Conservation (phyloP, 2,888 invertebrate species). For the Urechis unicinctus region DNA sequence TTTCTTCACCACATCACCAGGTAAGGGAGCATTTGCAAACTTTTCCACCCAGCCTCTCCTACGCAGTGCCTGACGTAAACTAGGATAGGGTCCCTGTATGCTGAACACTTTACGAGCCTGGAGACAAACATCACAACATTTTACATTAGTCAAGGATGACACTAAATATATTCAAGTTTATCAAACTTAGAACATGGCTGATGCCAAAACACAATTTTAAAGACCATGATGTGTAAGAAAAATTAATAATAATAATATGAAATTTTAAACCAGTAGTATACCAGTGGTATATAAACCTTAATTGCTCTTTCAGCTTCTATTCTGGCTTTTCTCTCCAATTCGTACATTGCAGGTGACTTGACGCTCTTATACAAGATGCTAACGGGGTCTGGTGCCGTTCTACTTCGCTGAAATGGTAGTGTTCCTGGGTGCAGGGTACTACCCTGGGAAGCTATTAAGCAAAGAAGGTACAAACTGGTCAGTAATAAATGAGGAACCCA, state of each 20-base stretch:
- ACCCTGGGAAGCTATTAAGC: no score
- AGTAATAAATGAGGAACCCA: no score
- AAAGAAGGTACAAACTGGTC: no score
- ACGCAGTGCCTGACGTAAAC: slow-evolving; percentile 40
- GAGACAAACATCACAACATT: slow-evolving; percentile 6
- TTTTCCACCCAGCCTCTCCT: slow-evolving; percentile 51
- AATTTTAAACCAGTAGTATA: no score
- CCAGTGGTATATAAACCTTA: slow-evolving; percentile 28
- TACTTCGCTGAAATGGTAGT: neutral
- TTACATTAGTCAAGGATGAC: neutral
- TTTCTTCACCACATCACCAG: neutral
- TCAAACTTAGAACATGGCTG: no score
- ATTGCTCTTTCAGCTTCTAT: slow-evolving; percentile 41
- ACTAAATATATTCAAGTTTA: no score
- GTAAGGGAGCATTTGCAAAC: slow-evolving; percentile 33
- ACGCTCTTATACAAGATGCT: slow-evolving; percentile 20
- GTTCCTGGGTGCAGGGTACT: neutral
- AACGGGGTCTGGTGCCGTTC: neutral
- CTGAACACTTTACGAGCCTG: slow-evolving; percentile 48
- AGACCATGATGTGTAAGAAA: no score
- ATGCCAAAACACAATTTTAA: no score
- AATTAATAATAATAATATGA: no score
- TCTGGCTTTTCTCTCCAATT: slow-evolving; percentile 36
- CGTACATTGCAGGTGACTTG: slow-evolving; percentile 22
- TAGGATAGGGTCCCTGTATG: slow-evolving; percentile 48